Evolutionary conservation across 2,797 vertebrate genomes (phyloP), one percentile per base, ranked within the genome.

Genomic region (Artibeus lituratus): DNA sequence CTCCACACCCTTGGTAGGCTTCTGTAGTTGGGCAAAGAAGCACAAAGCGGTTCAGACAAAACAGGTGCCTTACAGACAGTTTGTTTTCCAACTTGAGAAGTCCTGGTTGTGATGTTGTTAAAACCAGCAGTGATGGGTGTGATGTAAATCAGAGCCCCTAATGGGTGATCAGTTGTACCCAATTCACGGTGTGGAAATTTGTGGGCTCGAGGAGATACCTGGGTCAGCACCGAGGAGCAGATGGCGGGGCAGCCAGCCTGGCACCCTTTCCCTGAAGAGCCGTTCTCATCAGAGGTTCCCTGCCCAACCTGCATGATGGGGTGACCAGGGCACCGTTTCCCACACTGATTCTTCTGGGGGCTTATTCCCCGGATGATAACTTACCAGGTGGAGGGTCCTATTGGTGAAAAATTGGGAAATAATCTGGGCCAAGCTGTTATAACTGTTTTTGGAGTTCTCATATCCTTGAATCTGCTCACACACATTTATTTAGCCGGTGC

Each of bases 81-180:
- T 53, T 37, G n/a, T 74, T 37, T 21, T 57, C 65, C 39, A 65
- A 65, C 44, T 1, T 4, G 65, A 87, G 83, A 92, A 84, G 42
- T 29, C 53, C 62, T 78, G 1, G 67, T 29, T 69, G 70, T 80
- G n/a, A 42, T 39, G 62, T 37, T 91, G 29, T 95, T 96, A 87
- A 89, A 81, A 80, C 29, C 15, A 18, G 83, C 62, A 90, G 39
- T 49, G 47, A 57, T 69, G 87, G 65, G 44, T 81, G 18, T 88
- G 24, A 77, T 84, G 47, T 89, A 95, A 95, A 77, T 84, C 77
- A 95, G 62, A 44, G 8, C 44, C 67, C 51, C 24, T 87, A 32
- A 62, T 92, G 96, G 92, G 89, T 95, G 87, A 87, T 70, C 87
- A 81, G 77, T 96, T 92, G 88, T 70, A 74, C 88, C 94, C 65